Evolutionary conservation across 1,140 invertebrate genomes (phyloP).

Genomic region (Sitobion miscanthi): DNA sequence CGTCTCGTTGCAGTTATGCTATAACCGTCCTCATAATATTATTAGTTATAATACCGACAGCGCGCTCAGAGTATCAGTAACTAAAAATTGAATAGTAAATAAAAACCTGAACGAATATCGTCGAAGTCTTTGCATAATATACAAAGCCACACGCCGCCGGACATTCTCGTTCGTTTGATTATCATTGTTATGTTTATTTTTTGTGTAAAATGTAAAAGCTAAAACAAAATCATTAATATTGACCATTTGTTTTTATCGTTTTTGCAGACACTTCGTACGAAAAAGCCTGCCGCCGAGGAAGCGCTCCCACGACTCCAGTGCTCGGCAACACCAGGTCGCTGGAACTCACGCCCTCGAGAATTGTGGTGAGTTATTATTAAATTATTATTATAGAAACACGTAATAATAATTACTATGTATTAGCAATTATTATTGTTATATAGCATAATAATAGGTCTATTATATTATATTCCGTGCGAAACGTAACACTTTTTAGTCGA

Average conservation of each 20-base stretch:
- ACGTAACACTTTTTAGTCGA: background rate
- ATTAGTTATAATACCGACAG: background rate
- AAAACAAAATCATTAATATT: background rate
- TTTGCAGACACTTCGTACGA: slow-evolving; percentile 87
- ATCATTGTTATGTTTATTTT: background rate
- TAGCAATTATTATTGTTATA: background rate
- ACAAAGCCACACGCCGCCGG: background rate
- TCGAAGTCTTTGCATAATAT: background rate
- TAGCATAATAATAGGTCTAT: background rate
- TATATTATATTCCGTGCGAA: background rate
- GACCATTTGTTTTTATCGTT: slow-evolving; percentile 57
- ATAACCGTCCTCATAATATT: background rate
- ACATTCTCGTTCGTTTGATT: background rate
- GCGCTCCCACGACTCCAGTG: slow-evolving; percentile 81
- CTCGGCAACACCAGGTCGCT: slow-evolving; percentile 69
- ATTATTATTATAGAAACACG: background rate
- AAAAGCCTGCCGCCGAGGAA: slow-evolving; percentile 84
- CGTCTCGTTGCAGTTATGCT: background rate
- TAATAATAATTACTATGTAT: background rate
- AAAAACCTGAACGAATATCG: background rate
- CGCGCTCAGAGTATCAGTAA: background rate
- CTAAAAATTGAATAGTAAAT: background rate
- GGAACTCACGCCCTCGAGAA: slow-evolving; percentile 73
- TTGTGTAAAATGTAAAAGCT: background rate
- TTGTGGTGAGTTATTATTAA: slow-evolving; percentile 68